Conservation (phyloP, 2,113 vertebrate genomes). For the Noctilio leporinus region DNA sequence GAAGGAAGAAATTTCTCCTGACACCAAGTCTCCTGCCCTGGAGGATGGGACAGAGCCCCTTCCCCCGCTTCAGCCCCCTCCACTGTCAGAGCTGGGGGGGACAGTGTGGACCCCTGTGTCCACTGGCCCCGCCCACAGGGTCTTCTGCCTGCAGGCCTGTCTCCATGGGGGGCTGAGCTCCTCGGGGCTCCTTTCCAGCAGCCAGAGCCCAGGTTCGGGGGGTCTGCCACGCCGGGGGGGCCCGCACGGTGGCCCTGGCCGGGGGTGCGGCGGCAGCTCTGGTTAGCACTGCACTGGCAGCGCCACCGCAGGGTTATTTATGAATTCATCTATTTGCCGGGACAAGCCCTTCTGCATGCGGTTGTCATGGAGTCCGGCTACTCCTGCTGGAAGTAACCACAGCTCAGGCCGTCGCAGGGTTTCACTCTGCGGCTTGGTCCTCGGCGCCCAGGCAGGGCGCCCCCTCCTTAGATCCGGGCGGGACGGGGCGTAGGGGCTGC, state of each 20-base stretch:
- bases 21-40: rapidly evolving
- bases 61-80: rapidly evolving
- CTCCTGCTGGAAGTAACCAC: slow-evolving; percentile 78
- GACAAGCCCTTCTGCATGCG: slow-evolving; percentile 73
- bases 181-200: not conserved
- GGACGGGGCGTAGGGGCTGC: not conserved
- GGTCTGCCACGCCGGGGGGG: slow-evolving; percentile 52
- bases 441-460: not conserved
- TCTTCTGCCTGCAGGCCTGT: not conserved
- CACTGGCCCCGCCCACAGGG: not conserved
- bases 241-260: slow-evolving; percentile 21
- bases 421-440: slow-evolving; percentile 57
- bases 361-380: slow-evolving; percentile 83
- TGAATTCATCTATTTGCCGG: slow-evolving; percentile 79
- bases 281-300: slow-evolving; percentile 64
- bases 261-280: not conserved
- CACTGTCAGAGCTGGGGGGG: not conserved
- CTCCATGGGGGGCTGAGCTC: not conserved
- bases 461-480: no score
- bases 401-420: slow-evolving; percentile 65
- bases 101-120: rapidly evolving
- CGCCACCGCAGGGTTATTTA: slow-evolving; percentile 78
- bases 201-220: slow-evolving; percentile 21
- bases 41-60: not conserved
- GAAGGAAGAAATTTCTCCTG: not conserved